Evolutionary conservation across 2,888 invertebrate genomes (phyloP), one percentile per base, ranked within the genome.

Genomic region (Pristionchus mayeri): DNA sequence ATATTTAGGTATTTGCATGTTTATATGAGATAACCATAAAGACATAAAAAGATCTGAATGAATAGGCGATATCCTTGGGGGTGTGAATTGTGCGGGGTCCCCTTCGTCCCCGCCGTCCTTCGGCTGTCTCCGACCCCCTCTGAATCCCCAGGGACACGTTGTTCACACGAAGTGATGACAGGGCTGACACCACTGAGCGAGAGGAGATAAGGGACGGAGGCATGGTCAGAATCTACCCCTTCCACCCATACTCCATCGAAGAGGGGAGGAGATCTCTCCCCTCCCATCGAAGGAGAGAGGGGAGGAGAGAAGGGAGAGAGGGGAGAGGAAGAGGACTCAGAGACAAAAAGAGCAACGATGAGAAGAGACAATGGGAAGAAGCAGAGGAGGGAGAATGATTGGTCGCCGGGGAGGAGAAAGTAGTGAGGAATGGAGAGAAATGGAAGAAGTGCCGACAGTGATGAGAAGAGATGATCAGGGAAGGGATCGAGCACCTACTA

Each of bases 321-420:
- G 24, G 7, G 67, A 67, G 67, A 67, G 37, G 0, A 13, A 6
- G 57, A 30, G 57, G 57, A 27, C 27, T 60, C 6, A 13, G 3
- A 30, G 30, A 71, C 40, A 71, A 71, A 40, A 71, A 40, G 44
- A 67, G 9, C n/a, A n/a, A n/a, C n/a, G n/a, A n/a, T n/a, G n/a
- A n/a, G n/a, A n/a, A n/a, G n/a, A n/a, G n/a, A n/a, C n/a, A n/a
- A n/a, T 37, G n/a, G 44, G 44, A 13, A 6, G 44, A 44, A 67
- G n/a, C 30, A 13, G 34, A 21, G 34, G 63, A 63, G 71, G 37
- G 71, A 71, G 71, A 71, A 71, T 71, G 71, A 71, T 71, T 71
- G 71, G 71, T 71, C 71, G 40, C 71, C 37, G 40, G 71, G 71
- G 71, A 71, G 40, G 40, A 24, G 40, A 1, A 54, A n/a, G n/a